These are phyloP conservation scores for Parambassis ranga DNA, from an alignment of 2,797 vertebrate species.

Conservation along the genomic window DNA sequence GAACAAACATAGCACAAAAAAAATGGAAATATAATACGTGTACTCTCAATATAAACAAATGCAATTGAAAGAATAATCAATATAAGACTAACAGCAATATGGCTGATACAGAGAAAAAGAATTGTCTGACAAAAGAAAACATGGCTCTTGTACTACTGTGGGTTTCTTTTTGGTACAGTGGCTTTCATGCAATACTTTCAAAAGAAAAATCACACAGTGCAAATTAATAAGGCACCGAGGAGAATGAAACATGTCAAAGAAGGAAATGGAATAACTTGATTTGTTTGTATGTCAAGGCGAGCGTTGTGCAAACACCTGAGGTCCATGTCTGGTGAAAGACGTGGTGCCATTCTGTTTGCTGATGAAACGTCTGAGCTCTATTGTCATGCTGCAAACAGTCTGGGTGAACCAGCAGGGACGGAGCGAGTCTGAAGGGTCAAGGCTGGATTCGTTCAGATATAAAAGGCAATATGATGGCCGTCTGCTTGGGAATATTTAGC, in stretches of 20 bases:
- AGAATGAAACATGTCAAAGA: background rate
- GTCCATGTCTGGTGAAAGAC: background rate
- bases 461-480: background rate
- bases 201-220: background rate
- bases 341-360: slow-evolving; percentile 3
- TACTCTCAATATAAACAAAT: no score
- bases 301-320: slow-evolving; percentile 35
- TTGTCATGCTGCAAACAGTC: slow-evolving; percentile 1
- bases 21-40: no score
- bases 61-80: background rate
- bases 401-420: background rate
- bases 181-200: background rate
- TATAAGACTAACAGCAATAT: no score
- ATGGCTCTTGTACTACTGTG: background rate
- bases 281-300: slow-evolving; percentile 26
- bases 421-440: background rate
- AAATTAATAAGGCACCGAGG: background rate
- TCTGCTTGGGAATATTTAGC: background rate
- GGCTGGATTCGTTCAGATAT: background rate
- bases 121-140: background rate
- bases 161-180: background rate
- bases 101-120: no score
- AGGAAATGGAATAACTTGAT: slow-evolving; percentile 28
- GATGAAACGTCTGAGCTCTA: slow-evolving; percentile 3
- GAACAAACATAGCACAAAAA: background rate